phyloP scores from a whole-genome alignment of 2,888 invertebrate genomes.

The Melanophora roralis region DNA sequence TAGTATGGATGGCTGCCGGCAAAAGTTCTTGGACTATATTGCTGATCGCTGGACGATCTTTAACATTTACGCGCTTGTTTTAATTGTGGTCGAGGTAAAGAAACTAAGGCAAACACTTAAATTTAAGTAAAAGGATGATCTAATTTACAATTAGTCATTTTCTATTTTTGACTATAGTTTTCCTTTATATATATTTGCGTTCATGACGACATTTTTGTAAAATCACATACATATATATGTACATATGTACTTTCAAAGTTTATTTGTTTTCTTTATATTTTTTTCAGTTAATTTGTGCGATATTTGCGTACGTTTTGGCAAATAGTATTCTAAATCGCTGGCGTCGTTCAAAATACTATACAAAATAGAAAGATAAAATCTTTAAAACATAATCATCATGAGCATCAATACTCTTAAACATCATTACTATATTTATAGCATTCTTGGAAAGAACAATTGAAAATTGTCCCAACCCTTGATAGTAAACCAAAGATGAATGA shows the following conservation, averaged over 20 bases:
- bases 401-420: background rate
- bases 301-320: constrained; percentile 70
- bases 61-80: constrained; percentile 67
- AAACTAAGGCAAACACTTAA: background rate
- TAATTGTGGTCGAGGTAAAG: constrained; percentile 71
- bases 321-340: constrained; percentile 74
- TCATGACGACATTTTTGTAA: constrained; percentile 13
- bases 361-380: constrained; percentile 67
- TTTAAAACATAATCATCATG: background rate
- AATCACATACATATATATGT: too few relatives aligned
- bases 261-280: background rate
- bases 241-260: background rate
- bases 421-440: constrained; percentile 39
- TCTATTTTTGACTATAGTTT: background rate
- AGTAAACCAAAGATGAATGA: constrained; percentile 57
- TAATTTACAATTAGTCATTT: constrained; percentile 11
- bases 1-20: constrained; percentile 71
- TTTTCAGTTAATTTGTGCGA: constrained; percentile 70
- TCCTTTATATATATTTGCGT: background rate
- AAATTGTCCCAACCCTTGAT: constrained; percentile 27
- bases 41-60: constrained; percentile 69
- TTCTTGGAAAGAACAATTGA: constrained; percentile 59
- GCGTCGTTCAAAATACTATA: constrained; percentile 73
- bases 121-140: background rate
- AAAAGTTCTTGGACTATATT: constrained; percentile 71